These are phyloP conservation scores for Drosophila dives DNA, from an alignment of 2,888 invertebrate genomes.

Conservation along the genomic window DNA sequence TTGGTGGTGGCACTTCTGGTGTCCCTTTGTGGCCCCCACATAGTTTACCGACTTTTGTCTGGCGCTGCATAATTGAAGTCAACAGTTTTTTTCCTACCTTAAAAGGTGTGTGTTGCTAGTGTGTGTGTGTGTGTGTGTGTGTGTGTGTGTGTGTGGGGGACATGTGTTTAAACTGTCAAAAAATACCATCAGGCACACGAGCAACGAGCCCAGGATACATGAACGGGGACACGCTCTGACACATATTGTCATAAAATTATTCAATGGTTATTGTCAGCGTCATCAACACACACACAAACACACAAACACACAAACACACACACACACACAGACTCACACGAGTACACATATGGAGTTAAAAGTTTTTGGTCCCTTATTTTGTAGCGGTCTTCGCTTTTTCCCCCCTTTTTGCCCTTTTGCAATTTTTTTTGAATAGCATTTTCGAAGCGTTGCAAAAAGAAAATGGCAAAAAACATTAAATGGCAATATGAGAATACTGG, in stretches of 20 bases:
- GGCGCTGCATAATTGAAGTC: slow-evolving; percentile 69
- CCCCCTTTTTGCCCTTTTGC: slow-evolving; percentile 62
- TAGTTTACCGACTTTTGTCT: slow-evolving; percentile 64
- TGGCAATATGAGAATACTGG: slow-evolving; percentile 71
- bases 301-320: slow-evolving; percentile 3
- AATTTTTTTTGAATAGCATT: slow-evolving; percentile 73
- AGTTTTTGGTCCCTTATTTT: slow-evolving; percentile 72
- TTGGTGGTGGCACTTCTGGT: neutral
- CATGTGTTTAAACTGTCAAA: slow-evolving; percentile 77
- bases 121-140: neutral
- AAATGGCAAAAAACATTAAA: slow-evolving; percentile 70
- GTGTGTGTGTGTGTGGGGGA: slow-evolving; percentile 19
- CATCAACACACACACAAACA: slow-evolving; percentile 34
- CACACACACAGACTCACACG: slow-evolving; percentile 10
- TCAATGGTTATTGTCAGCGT: slow-evolving; percentile 76
- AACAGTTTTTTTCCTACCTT: slow-evolving; percentile 41
- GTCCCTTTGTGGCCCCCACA: slow-evolving; percentile 43
- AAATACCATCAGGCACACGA: slow-evolving; percentile 53
- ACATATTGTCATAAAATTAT: slow-evolving; percentile 82
- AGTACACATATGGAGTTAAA: slow-evolving; percentile 46
- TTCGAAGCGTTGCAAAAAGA: slow-evolving; percentile 73
- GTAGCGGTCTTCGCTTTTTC: slow-evolving; percentile 18
- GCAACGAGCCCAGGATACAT: slow-evolving; percentile 16
- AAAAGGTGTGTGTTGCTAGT: slow-evolving; percentile 14
- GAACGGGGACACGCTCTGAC: slow-evolving; percentile 66